Evolutionary conservation across 2,113 vertebrate species (phyloP).

Genomic region (Colius striatus): DNA sequence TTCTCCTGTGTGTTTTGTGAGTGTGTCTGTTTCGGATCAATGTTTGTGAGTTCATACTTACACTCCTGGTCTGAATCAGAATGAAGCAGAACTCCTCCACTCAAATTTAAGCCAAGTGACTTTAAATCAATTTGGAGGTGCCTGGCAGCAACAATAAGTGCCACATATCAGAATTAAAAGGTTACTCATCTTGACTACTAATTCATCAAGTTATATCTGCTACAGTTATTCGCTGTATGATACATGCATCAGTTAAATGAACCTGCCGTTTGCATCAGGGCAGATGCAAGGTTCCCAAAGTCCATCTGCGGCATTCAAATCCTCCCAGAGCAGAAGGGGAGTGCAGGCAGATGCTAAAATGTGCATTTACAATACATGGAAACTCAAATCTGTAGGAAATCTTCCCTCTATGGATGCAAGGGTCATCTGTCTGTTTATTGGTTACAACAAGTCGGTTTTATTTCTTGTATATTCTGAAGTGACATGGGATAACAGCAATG

Average conservation of each 20-base stretch:
- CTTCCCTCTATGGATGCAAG: neutral
- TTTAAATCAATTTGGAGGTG: slow-evolving; percentile 12
- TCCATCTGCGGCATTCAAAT: neutral
- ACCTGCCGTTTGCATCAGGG: neutral
- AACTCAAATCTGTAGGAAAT: neutral
- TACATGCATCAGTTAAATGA: neutral
- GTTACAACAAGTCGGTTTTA: neutral
- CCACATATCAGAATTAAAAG: neutral
- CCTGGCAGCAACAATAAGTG: neutral
- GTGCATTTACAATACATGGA: neutral
- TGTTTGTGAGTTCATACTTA: slow-evolving; percentile 7
- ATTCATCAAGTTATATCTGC: neutral
- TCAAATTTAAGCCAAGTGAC: neutral
- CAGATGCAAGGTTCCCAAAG: neutral
- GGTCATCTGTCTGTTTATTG: neutral
- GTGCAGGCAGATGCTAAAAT: neutral
- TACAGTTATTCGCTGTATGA: neutral
- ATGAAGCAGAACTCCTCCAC: neutral
- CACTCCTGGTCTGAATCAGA: neutral
- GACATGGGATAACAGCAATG: neutral
- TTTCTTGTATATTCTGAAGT: neutral
- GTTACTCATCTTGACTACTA: slow-evolving; percentile 10
- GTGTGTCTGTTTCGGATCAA: neutral
- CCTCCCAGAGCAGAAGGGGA: neutral
- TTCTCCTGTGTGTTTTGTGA: neutral